Percentiles rank a stretch among this genome's conserved stretches.
These are phyloP conservation scores for Crepidodera aurea DNA, from an alignment of 2,888 invertebrate genomes.

Conservation along the genomic window DNA sequence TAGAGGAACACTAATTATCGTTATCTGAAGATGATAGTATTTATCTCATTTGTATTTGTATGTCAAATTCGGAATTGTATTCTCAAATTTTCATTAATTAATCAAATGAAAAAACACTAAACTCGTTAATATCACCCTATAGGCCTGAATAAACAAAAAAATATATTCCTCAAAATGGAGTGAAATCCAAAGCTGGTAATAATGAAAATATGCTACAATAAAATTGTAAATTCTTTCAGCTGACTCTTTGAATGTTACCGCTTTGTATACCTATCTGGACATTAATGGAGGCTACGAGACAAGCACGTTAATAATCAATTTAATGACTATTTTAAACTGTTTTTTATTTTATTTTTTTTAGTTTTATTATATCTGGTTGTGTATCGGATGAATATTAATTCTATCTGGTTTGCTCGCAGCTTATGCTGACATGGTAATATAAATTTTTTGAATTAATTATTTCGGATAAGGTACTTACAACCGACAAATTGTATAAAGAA, in stretches of 20 bases:
- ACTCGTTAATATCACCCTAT: constrained; percentile 6
- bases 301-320: constrained; percentile 56
- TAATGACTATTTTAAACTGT: constrained; percentile 52
- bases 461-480: too few species aligned
- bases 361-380: constrained; percentile 25
- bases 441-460: too few species aligned
- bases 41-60: too few species aligned
- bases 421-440: too few species aligned
- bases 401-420: not conserved
- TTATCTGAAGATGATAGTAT: too few species aligned
- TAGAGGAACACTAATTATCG: too few species aligned
- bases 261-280: constrained; percentile 56
- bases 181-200: constrained; percentile 55
- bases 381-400: constrained; percentile 23
- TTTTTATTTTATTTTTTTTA: constrained; percentile 36
- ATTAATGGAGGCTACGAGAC: constrained; percentile 57
- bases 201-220: constrained; percentile 60
- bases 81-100: too few species aligned
- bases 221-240: constrained; percentile 57
- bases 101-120: too few species aligned
- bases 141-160: constrained; percentile 48
- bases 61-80: too few species aligned
- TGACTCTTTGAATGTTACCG: constrained; percentile 57
- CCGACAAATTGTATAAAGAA: too few species aligned
- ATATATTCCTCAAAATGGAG: constrained; percentile 50